A percentile compares a stretch with the other conserved stretches of the same genome.
These are phyloP conservation scores for Phortica variegata DNA, from an alignment of 1,140 invertebrate genomes.

Conservation along the genomic window DNA sequence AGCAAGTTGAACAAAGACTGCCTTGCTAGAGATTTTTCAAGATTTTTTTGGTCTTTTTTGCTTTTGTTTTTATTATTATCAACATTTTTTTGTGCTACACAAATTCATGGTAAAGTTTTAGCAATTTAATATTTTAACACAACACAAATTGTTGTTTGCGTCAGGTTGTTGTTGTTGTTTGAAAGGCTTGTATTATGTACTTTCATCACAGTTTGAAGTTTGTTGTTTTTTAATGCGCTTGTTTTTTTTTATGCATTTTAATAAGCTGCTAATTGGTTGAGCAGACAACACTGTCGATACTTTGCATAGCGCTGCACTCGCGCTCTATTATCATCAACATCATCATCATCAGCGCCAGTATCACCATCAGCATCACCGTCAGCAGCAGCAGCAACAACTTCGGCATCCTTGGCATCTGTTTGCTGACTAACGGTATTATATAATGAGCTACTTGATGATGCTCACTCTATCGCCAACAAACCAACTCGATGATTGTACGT, in stretches of 20 bases:
- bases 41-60: constrained; percentile 3
- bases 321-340: too few species aligned
- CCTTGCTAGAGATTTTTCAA: constrained; percentile 16
- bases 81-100: constrained; percentile 28
- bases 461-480: too few species aligned
- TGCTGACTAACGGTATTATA: constrained; percentile 26
- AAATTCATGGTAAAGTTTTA: constrained; percentile 53
- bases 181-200: constrained; percentile 37
- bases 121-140: constrained; percentile 55
- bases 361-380: too few species aligned
- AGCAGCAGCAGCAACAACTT: neutral
- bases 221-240: too few species aligned
- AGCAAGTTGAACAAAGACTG: constrained; percentile 4
- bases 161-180: constrained; percentile 15
- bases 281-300: constrained; percentile 26
- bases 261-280: constrained; percentile 53
- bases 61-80: constrained; percentile 7
- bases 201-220: too few species aligned
- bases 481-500: too few species aligned
- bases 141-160: constrained; percentile 38
- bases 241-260: constrained; percentile 45
- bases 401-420: constrained; percentile 11
- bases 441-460: too few species aligned
- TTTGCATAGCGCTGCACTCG: too few species aligned
- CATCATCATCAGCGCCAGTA: too few species aligned